Conservation (phyloP, 1,140 invertebrate genomes). For the Zaprionus vittiger region DNA sequence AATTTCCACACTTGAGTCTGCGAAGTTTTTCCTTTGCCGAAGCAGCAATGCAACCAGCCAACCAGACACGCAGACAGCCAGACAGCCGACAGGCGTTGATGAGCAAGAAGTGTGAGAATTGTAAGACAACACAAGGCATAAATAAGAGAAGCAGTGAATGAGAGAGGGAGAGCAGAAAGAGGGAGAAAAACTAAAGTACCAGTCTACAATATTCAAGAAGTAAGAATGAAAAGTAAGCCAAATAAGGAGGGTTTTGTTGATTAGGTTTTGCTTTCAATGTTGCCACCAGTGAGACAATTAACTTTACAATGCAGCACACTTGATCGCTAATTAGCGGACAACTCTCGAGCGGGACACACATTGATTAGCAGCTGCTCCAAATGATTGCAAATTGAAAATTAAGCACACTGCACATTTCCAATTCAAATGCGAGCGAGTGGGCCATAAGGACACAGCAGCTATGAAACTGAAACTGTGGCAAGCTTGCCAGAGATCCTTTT, state of each 20-base stretch:
- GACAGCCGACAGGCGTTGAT: constrained; percentile 53
- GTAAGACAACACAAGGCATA: constrained; percentile 76
- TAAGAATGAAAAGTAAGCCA: constrained; percentile 39
- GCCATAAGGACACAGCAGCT: constrained; percentile 42
- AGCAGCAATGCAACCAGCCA: neutral
- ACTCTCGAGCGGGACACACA: constrained; percentile 50
- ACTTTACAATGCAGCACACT: constrained; percentile 65
- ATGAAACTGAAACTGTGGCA: constrained; percentile 46
- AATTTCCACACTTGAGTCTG: constrained; percentile 80
- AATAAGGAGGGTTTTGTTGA: constrained; percentile 18
- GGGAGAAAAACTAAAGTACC: constrained; percentile 52
- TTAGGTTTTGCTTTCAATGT: constrained; percentile 34
- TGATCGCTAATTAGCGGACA: constrained; percentile 68
- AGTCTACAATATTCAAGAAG: constrained; percentile 43
- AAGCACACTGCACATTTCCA: constrained; percentile 73
- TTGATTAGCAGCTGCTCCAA: constrained; percentile 63
- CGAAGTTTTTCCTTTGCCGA: constrained; percentile 61
- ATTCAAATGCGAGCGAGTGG: constrained; percentile 61
- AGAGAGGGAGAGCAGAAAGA: constrained; percentile 18
- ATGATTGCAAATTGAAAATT: constrained; percentile 83
- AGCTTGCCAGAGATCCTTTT: constrained; percentile 1
- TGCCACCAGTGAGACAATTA: constrained; percentile 46
- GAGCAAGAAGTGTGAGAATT: constrained; percentile 72
- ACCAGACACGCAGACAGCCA: neutral
- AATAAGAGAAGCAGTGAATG: constrained; percentile 52